These are phyloP conservation scores for Ethmia dodecea DNA, from an alignment of 2,888 invertebrate species.

Conservation along the genomic window DNA sequence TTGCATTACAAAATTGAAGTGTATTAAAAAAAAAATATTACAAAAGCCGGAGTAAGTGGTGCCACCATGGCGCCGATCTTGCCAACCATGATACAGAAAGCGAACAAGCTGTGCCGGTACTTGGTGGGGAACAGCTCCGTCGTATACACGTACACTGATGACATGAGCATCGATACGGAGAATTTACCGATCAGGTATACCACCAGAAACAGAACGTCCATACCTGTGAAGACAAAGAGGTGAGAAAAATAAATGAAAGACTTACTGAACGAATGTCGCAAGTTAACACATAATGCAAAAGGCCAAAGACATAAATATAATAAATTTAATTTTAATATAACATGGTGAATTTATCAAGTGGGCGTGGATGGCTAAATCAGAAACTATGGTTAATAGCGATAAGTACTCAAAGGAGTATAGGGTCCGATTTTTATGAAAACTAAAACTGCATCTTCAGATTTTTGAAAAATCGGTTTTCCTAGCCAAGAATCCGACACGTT, in stretches of 20 bases:
- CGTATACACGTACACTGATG: constrained; percentile 82
- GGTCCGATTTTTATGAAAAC: too few species aligned
- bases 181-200: constrained; percentile 81
- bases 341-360: neutral
- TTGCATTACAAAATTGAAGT: too few species aligned
- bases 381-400: too few species aligned
- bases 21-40: constrained; percentile 39
- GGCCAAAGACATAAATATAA: neutral
- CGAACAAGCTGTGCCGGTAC: constrained; percentile 82
- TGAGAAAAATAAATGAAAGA: too few species aligned
- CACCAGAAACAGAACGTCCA: constrained; percentile 53
- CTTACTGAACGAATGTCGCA: too few species aligned
- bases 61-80: constrained; percentile 85
- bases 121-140: constrained; percentile 86
- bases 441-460: too few species aligned
- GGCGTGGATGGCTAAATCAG: too few species aligned
- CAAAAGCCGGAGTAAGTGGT: constrained; percentile 83
- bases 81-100: constrained; percentile 85
- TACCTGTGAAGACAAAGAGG: constrained; percentile 23
- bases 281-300: too few species aligned
- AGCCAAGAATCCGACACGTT: too few species aligned
- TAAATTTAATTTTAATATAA: neutral
- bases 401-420: too few species aligned
- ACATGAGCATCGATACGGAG: constrained; percentile 81
- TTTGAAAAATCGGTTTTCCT: too few species aligned